phyloP scores from a whole-genome alignment of 2,888 invertebrate species.

The Heliconius hortense region DNA sequence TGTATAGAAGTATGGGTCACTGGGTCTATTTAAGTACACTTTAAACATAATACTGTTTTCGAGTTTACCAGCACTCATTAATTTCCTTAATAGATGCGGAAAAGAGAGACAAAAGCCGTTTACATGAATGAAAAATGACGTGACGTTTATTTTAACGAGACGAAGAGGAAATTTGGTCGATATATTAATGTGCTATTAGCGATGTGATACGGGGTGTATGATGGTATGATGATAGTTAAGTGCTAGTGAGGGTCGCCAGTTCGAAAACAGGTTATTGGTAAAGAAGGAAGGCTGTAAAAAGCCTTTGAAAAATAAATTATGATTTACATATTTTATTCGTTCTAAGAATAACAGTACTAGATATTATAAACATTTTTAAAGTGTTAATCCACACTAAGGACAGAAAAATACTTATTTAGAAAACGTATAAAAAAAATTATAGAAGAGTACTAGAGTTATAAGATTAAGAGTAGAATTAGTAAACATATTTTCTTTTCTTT shows the following conservation, averaged over 20 bases:
- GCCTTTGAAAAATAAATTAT: no score
- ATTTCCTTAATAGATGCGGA: conserved; percentile 12
- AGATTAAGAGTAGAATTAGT: no score
- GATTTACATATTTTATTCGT: no score
- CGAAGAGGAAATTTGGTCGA: conserved; percentile 2
- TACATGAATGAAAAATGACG: conserved; percentile 10
- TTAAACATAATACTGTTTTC: neutral
- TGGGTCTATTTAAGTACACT: neutral
- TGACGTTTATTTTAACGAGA: conserved; percentile 6
- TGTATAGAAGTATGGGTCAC: neutral
- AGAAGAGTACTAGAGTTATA: no score
- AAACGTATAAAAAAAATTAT: no score
- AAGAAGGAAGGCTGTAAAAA: no score
- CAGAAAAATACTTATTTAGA: no score
- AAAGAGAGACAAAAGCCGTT: conserved; percentile 9
- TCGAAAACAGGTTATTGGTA: neutral
- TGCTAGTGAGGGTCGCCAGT: neutral
- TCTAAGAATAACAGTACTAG: no score
- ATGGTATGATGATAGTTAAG: neutral
- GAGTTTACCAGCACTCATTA: neutral
- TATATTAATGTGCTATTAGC: neutral
- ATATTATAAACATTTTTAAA: no score
- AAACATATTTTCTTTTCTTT: no score
- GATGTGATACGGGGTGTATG: neutral
- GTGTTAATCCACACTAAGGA: no score